A percentile compares a stretch with the other conserved stretches of the same genome.
phyloP scores from a whole-genome alignment of 1,140 invertebrate species.

The Conopomorpha cramerella region DNA sequence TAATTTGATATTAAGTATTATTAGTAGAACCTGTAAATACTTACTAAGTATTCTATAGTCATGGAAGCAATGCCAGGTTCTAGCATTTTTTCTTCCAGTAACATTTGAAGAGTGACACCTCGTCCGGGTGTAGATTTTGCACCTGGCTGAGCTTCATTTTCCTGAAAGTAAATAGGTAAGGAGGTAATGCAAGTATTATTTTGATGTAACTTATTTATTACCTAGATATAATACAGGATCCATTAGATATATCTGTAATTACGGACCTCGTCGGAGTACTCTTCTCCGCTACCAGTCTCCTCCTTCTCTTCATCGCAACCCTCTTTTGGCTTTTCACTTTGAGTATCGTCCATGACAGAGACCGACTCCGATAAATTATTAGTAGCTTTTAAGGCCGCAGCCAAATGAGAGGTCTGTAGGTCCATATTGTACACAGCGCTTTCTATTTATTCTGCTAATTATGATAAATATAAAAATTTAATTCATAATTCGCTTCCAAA shows the following conservation, averaged over 20 bases:
- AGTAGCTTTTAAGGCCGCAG: constrained; percentile 31
- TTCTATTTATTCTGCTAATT: no score
- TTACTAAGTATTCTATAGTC: constrained; percentile 87
- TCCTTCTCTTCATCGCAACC: constrained; percentile 56
- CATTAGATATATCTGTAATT: no score
- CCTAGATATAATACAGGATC: background rate
- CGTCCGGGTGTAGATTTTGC: constrained; percentile 65
- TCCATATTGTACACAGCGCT: no score
- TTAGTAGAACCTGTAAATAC: no score
- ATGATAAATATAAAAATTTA: no score
- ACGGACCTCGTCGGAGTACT: constrained; percentile 65
- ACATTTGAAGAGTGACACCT: constrained; percentile 83
- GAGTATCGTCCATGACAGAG: constrained; percentile 18
- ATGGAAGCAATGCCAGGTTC: constrained; percentile 79
- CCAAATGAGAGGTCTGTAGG: constrained; percentile 46
- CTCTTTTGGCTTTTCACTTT: constrained; percentile 21
- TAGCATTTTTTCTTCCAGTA: constrained; percentile 79
- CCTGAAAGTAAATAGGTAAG: constrained; percentile 31
- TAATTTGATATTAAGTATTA: no score
- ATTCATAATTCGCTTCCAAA: no score
- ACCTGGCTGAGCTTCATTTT: constrained; percentile 55
- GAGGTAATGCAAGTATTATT: background rate
- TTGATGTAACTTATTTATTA: background rate
- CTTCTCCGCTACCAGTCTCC: constrained; percentile 61
- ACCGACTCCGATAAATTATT: constrained; percentile 4